Evolutionary conservation across 2,113 vertebrate species (phyloP), one percentile per base, ranked within the genome.

Genomic region (Nestor notabilis): DNA sequence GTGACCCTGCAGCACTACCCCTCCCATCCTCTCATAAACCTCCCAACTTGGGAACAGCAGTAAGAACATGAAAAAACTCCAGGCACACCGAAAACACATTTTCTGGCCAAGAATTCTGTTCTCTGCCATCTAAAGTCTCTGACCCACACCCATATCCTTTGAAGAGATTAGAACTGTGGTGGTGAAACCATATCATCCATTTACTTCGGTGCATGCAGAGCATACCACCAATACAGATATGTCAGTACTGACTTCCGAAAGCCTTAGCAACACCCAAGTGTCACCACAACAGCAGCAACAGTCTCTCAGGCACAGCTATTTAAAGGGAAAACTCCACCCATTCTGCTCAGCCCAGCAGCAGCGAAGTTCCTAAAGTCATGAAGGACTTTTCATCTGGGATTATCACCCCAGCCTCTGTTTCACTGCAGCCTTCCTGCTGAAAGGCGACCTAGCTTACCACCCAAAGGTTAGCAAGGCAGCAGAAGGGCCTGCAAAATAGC

Each of bases 321-420:
- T 93, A 85, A 93, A 94, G 91, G 93, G 85, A 96, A 96, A 96
- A 86, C 84, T 90, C 94, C 75, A 92, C 80, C 90, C 71, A 46
- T 46, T 53, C n/a, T 13, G 47, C 82, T 75, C n/a, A 0, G 23
- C 37, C 82, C 16, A 0, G 35, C 66, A 89, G 49, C 76, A 2
- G 2, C 0, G 5, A 91, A 87, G 72, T 47, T 47, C 39, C 11
- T 0, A 82, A 78, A 64, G 89, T 66, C 76, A 66, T 13, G 33
- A 53, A 86, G 74, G 65, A 35, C 74, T 16, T 69, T 60, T 72
- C 75, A 56, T 20, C 23, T 1, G 14, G 83, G 91, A 95, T 95
- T 95, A 95, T 41, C 61, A 1, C 83, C 49, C 41, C 20, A 63
- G 84, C 8, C 64, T 41, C 49, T 0, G 5, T 35, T 66, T 77